These are phyloP conservation scores for Eupelmus urozonus DNA, from an alignment of 2,888 invertebrate genomes.

Conservation along the genomic window DNA sequence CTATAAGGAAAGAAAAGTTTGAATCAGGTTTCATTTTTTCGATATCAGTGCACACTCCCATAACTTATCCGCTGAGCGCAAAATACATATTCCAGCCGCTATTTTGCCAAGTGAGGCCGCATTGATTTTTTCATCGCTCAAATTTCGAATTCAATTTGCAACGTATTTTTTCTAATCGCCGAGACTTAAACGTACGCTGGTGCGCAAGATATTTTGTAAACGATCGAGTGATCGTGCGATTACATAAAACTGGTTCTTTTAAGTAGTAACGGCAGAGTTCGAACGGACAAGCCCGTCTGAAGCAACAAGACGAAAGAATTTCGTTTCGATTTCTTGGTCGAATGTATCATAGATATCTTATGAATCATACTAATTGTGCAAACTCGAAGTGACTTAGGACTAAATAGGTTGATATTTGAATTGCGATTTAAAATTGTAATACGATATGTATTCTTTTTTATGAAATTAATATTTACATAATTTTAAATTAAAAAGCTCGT, in stretches of 20 bases:
- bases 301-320: slow-evolving; percentile 35
- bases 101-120: too few relatives aligned
- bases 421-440: too few relatives aligned
- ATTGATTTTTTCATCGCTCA: too few relatives aligned
- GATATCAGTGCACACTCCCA: too few relatives aligned
- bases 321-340: slow-evolving; percentile 14
- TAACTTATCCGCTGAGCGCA: too few relatives aligned
- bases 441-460: too few relatives aligned
- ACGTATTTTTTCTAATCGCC: too few relatives aligned
- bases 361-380: slow-evolving; percentile 3
- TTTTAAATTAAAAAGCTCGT: too few relatives aligned
- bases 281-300: slow-evolving; percentile 18
- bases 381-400: not conserved
- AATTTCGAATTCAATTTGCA: not conserved
- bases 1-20: too few relatives aligned
- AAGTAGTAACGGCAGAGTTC: slow-evolving; percentile 49
- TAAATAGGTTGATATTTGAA: not conserved
- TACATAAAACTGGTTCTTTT: slow-evolving; percentile 53
- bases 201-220: slow-evolving; percentile 46
- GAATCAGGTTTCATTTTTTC: too few relatives aligned
- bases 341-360: slow-evolving; percentile 29
- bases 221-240: slow-evolving; percentile 6
- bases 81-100: too few relatives aligned
- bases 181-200: not conserved
- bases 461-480: too few relatives aligned